Evolutionary conservation across 2,797 vertebrate species (phyloP).

Genomic region (Onychomys torridus): DNA sequence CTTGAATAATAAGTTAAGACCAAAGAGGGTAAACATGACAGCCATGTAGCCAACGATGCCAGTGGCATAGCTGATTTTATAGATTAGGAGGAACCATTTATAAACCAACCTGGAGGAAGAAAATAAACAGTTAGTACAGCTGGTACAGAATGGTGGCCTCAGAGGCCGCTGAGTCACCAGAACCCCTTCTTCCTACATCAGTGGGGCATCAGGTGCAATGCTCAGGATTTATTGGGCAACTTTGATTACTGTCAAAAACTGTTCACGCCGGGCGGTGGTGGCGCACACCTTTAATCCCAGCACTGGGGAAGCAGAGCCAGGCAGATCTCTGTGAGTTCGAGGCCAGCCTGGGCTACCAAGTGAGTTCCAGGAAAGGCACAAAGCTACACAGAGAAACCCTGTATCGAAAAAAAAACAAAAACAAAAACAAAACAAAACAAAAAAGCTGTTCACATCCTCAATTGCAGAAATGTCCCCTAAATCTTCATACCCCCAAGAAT

Average conservation of each 20-base stretch:
- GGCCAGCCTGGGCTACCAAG: too few relatives aligned
- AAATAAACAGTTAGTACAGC: constrained; percentile 54
- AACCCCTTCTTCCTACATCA: constrained; percentile 25
- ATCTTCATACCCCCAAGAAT: background rate
- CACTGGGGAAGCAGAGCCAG: too few relatives aligned
- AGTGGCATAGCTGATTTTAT: constrained; percentile 98
- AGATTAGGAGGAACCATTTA: constrained; percentile 99
- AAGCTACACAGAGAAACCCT: too few relatives aligned
- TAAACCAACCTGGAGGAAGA: constrained; percentile 94
- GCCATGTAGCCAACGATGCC: constrained; percentile 97
- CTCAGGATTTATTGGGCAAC: constrained; percentile 34
- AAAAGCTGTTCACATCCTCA: constrained; percentile 2
- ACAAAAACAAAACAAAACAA: too few relatives aligned
- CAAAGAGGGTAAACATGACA: constrained; percentile 99
- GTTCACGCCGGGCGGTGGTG: too few relatives aligned
- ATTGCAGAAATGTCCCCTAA: constrained; percentile 13
- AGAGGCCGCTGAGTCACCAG: background rate
- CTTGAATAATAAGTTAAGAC: constrained; percentile 98
- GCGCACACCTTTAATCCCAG: too few relatives aligned
- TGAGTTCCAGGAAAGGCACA: too few relatives aligned
- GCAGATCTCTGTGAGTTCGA: too few relatives aligned
- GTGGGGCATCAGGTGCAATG: background rate
- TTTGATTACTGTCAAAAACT: constrained; percentile 26
- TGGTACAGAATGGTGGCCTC: background rate
- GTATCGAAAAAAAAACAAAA: too few relatives aligned